These are phyloP conservation scores for Haliclona indistincta DNA, from an alignment of 37 sponge, comb jelly and placozoan genomes.

Conservation along the genomic window DNA sequence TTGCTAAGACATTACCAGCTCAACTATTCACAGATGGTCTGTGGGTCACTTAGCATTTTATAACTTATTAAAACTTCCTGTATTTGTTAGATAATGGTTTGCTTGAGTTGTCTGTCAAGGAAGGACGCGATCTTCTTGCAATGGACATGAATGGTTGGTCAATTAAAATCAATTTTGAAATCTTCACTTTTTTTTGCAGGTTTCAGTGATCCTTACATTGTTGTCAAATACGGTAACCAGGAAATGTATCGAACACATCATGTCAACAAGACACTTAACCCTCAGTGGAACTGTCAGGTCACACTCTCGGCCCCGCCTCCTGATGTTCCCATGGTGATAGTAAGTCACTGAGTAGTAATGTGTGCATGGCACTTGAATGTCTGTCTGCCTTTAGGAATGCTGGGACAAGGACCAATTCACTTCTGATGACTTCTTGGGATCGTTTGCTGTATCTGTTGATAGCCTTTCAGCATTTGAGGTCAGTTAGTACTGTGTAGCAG, in stretches of 20 bases:
- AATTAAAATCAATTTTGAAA: background rate
- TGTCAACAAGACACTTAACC: conserved; percentile 48
- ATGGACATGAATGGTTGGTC: conserved; percentile 45
- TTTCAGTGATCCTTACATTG: conserved; percentile 55
- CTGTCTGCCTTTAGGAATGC: conserved; percentile 27
- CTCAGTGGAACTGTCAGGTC: conserved; percentile 43
- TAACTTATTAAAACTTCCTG: too few relatives aligned
- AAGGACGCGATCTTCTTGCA: conserved; percentile 34
- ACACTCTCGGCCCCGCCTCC: conserved; percentile 38
- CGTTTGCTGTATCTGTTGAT: conserved; percentile 11
- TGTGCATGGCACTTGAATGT: background rate
- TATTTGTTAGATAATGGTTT: conserved; percentile 7
- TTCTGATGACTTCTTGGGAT: conserved; percentile 61
- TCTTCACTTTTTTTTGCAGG: conserved; percentile 1
- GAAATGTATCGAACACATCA: conserved; percentile 19
- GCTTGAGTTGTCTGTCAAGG: conserved; percentile 29
- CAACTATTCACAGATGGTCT: too few relatives aligned
- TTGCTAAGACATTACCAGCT: too few relatives aligned
- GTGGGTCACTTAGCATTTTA: too few relatives aligned
- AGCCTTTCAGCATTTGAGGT: conserved; percentile 11
- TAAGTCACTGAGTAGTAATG: background rate
- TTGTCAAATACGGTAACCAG: conserved; percentile 36
- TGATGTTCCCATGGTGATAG: conserved; percentile 41
- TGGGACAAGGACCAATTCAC: conserved; percentile 56
- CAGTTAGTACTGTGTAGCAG: too few relatives aligned